Evolutionary conservation across 2,888 invertebrate species (phyloP), one percentile per base, ranked within the genome.

Genomic region (Unio delphinus): DNA sequence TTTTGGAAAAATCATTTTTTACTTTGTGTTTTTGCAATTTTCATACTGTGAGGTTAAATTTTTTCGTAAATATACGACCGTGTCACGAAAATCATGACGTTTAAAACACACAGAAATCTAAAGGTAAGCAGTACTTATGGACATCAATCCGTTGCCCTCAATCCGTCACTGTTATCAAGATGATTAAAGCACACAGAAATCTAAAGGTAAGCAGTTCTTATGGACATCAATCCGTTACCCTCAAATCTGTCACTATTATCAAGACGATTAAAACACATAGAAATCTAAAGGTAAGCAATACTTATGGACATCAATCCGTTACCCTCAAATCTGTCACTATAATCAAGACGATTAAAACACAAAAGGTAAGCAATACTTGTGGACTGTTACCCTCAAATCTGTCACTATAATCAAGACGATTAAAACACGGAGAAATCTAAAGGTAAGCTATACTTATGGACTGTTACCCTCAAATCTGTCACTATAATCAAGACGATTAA

Each of bases 401-500:
- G 45, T 76, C 23, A 23, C 23, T 23, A 23, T 23, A 23, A 23
- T 23, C 45, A 45, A 45, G 11, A 45, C 45, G 11, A 45, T 45
- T 55, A 61, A 30, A 60, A 1, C 66, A 34, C 30, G 57, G 2
- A 61, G 30, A 55, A 4, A 59, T 30, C 45, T 45, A 45, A 8
- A 8, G 45, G 45, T 45, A 45, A 11, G 45, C 45, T 11, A 11
- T 26, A 66, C 30, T 26, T n/a, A 66, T 30, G 45, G 17, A 26
- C 67, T 6, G 15, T 28, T 73, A 81, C 83, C 83, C 75, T 80
- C 70, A 69, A 65, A 83, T 61, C 69, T 70, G 45, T 76, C 23
- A 23, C 23, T 23, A 23, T 23, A 23, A 23, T 23, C 45, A 45
- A 45, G 11, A 45, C 45, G 11, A 45, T 45, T 55, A 61, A 30